phyloP scores from a whole-genome alignment of 2,113 vertebrate species.

The Sapayoa aenigma region DNA sequence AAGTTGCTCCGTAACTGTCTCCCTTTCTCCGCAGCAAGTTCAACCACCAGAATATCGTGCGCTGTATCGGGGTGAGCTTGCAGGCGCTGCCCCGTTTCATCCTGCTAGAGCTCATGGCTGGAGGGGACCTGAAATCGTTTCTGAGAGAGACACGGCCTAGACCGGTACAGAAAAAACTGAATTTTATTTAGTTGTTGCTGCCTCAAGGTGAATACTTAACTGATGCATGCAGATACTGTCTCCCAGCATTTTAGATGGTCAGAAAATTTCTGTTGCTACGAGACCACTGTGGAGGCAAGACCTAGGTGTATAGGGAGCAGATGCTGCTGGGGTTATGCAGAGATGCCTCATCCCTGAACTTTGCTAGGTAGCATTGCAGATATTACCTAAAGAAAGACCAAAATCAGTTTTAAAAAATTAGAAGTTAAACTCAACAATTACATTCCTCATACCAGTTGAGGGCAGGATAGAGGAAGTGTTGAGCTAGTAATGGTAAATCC shows the following conservation, averaged over 20 bases:
- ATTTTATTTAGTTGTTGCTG: neutral
- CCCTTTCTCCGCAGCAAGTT: constrained; percentile 86
- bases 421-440: neutral
- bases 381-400: neutral
- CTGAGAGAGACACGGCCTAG: constrained; percentile 92
- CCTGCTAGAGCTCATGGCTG: constrained; percentile 95
- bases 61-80: constrained; percentile 93
- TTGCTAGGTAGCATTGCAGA: neutral
- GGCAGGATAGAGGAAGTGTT: neutral
- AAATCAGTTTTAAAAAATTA: neutral
- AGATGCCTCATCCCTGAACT: neutral
- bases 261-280: neutral
- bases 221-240: neutral
- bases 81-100: constrained; percentile 95
- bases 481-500: neutral
- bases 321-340: neutral
- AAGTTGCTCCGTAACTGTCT: neutral
- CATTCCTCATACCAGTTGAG: neutral
- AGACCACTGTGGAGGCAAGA: neutral
- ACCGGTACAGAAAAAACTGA: constrained; percentile 73
- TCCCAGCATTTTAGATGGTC: neutral
- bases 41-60: constrained; percentile 98
- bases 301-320: neutral
- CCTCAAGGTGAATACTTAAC: neutral
- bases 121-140: constrained; percentile 95